Base-by-base conservation (phyloP, 2,888 invertebrate genomes). In the Sphaerophoria rueppellii region DNA sequence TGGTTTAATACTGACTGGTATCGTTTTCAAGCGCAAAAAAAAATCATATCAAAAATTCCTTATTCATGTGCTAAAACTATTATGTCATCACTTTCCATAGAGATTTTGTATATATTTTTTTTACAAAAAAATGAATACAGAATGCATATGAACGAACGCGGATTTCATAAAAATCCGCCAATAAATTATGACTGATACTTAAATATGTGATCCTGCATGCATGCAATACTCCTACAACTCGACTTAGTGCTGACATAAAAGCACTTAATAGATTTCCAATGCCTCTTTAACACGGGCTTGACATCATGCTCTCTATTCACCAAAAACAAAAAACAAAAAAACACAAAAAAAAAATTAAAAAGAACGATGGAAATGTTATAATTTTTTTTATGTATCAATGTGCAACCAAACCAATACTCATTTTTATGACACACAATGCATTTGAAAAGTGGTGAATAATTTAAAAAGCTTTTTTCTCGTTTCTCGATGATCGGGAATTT, bases 361-460 rank as follows among this genome's bases (percentile, higher is more conserved):
- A 7, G 40, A 40, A 40, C 40, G 40, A 40, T 7, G 9, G 9
- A 40, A 40, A 9, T 40, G 73, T 9, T 35, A 48, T 4, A 4
- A 16, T 57, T 46, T 40, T 70, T 75, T 75, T 24, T 24, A 24
- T 55, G 50, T 71, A 55, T 74, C 60, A 35, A 57, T 54, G 43
- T 78, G 60, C 46, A 24, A 24, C 24, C 24, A 24, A 24, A 24
- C 24, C 24, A 24, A 24, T 2, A 40, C 43, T 80, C 37, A 61
- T 75, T 76, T 79, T 76, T 72, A 35, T 61, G 46, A 9, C 65
- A 73, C 65, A 86, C 77, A 81, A 71, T 79, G 71, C 77, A 74
- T 81, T 86, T 86, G 81, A 77, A 86, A 81, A 81, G 70, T 77
- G 76, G 76, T 85, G 85, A 81, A 85, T 85, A 85, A 79, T 85